Evolutionary conservation across 2,888 invertebrate genomes (phyloP).

Genomic region (Macaria liturata): DNA sequence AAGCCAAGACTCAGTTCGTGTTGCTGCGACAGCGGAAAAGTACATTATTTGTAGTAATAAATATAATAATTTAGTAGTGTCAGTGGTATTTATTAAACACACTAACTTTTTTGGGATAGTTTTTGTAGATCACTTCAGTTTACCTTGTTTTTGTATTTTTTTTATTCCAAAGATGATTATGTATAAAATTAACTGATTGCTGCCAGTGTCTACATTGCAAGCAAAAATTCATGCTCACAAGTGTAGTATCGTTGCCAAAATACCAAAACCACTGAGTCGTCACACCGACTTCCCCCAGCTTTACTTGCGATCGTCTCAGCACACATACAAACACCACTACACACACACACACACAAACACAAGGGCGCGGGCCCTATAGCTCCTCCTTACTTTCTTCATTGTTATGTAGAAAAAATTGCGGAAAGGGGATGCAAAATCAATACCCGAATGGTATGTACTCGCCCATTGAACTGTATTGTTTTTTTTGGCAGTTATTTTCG

Average conservation of each 20-base stretch:
- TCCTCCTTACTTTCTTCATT: conserved; percentile 82
- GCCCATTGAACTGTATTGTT: conserved; percentile 41
- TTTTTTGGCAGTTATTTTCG: conserved; percentile 34
- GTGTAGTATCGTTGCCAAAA: conserved; percentile 20
- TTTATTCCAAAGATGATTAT: too few species aligned
- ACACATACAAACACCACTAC: conserved; percentile 58
- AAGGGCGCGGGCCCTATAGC: conserved; percentile 74
- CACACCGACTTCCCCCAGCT: conserved; percentile 61
- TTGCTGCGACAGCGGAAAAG: too few species aligned
- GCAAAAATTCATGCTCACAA: too few species aligned
- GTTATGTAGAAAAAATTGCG: conserved; percentile 82
- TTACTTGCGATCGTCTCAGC: conserved; percentile 76
- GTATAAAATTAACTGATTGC: too few species aligned
- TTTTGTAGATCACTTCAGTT: too few species aligned
- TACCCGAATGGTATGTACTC: conserved; percentile 70
- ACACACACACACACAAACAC: conserved; percentile 41
- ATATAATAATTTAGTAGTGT: too few species aligned
- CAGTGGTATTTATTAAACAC: too few species aligned
- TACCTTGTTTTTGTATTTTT: too few species aligned
- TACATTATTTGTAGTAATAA: too few species aligned
- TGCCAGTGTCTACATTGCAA: too few species aligned
- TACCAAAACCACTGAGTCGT: conserved; percentile 48
- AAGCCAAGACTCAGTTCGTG: too few species aligned
- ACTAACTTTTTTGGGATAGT: too few species aligned
- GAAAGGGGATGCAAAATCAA: conserved; percentile 80